Percentiles rank a stretch among this genome's conserved stretches.
phyloP scores from a whole-genome alignment of 2,797 vertebrate species.

The Parauchenoglanis punctatus region DNA sequence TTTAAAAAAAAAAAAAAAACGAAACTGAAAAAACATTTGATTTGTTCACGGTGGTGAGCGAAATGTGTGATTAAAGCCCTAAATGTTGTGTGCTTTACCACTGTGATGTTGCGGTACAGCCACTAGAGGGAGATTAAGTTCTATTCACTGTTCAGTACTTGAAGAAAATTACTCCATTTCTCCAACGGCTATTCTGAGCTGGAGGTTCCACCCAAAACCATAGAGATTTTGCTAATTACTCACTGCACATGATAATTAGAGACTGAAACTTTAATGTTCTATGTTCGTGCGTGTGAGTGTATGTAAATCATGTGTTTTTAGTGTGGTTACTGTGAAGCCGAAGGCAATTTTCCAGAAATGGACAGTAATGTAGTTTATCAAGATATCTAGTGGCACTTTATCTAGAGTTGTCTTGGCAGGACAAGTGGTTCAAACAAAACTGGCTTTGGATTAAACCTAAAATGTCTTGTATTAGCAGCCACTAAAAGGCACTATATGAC shows the following conservation, averaged over 20 bases:
- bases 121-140: slow-evolving; percentile 35
- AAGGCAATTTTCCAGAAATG: background rate
- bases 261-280: background rate
- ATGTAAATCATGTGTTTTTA: background rate
- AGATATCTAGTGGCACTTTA: background rate
- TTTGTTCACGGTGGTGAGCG: background rate
- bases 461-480: background rate
- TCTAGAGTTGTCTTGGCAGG: background rate
- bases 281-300: background rate
- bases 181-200: background rate
- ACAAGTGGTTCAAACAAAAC: background rate
- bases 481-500: background rate
- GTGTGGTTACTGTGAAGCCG: background rate
- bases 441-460: background rate
- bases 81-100: background rate
- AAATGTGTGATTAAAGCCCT: too few relatives aligned
- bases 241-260: background rate
- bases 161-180: background rate
- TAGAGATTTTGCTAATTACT: background rate
- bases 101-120: background rate
- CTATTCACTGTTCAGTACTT: background rate
- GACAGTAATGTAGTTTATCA: background rate
- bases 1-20: too few relatives aligned
- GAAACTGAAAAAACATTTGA: too few relatives aligned
- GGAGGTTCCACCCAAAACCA: background rate